A percentile compares a stretch with the other conserved stretches of the same genome.
These are phyloP conservation scores for Drosophila quadrilineata DNA, from an alignment of 1,140 invertebrate genomes.

Conservation along the genomic window DNA sequence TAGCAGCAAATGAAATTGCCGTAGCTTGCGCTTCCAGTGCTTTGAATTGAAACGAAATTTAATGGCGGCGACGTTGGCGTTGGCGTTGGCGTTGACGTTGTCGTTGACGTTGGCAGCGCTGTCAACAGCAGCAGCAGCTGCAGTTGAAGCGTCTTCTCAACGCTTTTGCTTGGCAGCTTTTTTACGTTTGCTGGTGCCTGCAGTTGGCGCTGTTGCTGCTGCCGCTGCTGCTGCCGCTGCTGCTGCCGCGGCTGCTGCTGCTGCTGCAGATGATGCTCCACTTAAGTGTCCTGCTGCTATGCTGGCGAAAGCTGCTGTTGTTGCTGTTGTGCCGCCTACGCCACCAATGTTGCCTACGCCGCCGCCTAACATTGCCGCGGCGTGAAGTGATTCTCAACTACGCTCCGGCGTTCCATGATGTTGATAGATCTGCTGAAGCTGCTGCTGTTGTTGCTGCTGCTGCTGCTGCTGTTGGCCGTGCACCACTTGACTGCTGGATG, in stretches of 20 bases:
- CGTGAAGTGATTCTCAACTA: conserved; percentile 81
- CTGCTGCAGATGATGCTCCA: conserved; percentile 15
- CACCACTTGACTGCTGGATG: conserved; percentile 72
- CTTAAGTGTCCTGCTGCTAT: neutral
- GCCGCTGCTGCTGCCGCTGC: conserved; percentile 31
- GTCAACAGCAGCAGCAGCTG: neutral
- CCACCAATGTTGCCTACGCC: conserved; percentile 37
- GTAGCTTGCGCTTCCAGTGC: conserved; percentile 69
- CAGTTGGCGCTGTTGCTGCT: conserved; percentile 20
- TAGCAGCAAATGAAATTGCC: conserved; percentile 57
- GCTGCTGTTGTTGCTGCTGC: conserved; percentile 59
- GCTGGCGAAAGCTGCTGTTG: conserved; percentile 15
- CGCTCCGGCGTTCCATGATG: conserved; percentile 80
- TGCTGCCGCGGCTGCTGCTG: conserved; percentile 42
- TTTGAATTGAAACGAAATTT: conserved; percentile 70
- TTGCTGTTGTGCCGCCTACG: conserved; percentile 11
- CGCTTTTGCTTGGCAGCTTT: conserved; percentile 73
- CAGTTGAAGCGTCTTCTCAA: conserved; percentile 51
- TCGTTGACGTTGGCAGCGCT: neutral
- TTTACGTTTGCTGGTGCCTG: conserved; percentile 70
- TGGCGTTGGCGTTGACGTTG: conserved; percentile 1
- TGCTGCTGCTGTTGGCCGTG: conserved; percentile 76
- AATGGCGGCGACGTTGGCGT: conserved; percentile 36
- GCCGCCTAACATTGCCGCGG: conserved; percentile 68
- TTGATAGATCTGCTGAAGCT: conserved; percentile 81